Evolutionary conservation across 2,888 invertebrate species (phyloP), one percentile per base, ranked within the genome.

Genomic region (Chironomus tentans): DNA sequence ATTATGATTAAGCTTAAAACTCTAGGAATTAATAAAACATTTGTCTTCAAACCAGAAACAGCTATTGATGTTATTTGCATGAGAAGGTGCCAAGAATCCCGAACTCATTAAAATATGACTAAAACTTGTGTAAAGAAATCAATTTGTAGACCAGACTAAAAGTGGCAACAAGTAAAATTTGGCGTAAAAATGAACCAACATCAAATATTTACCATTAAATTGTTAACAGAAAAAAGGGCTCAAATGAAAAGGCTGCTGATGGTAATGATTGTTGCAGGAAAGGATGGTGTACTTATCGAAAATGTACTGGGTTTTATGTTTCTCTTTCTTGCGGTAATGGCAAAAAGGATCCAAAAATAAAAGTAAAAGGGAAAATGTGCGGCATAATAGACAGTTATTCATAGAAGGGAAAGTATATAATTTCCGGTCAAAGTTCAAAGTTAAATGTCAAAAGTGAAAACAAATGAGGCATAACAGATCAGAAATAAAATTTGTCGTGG

Each of bases 131-230:
- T 2, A 38, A 38, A 38, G 38, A 38, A 7, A 38, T 38, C 38
- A 38, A 38, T 38, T 38, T 10, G 10, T 38, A 38, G 38, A 38
- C 7, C 7, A 56, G 15, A 15, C 6, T 56, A 4, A 56, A 56
- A 56, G 18, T 56, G 56, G 56, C 56, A 56, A 56, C 56, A 56
- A 56, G 56, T 56, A 56, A 56, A 56, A 15, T 15, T 56, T 56
- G 56, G 56, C 56, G 15, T 56, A 15, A 56, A 56, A 56, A 56
- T 15, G 56, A 56, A 56, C 56, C 15, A 18, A 56, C 56, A 56
- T 46, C 70, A 70, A 70, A 70, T 70, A 70, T 70, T 70, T 70
- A 70, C 70, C 70, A 70, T 22, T 10, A 56, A 56, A 56, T 18
- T 56, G 56, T 56, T 56, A 56, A 56, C 56, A 18, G 50, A 56